Evolutionary conservation across 2,113 vertebrate genomes (phyloP).

Genomic region (Antechinus stuartii): DNA sequence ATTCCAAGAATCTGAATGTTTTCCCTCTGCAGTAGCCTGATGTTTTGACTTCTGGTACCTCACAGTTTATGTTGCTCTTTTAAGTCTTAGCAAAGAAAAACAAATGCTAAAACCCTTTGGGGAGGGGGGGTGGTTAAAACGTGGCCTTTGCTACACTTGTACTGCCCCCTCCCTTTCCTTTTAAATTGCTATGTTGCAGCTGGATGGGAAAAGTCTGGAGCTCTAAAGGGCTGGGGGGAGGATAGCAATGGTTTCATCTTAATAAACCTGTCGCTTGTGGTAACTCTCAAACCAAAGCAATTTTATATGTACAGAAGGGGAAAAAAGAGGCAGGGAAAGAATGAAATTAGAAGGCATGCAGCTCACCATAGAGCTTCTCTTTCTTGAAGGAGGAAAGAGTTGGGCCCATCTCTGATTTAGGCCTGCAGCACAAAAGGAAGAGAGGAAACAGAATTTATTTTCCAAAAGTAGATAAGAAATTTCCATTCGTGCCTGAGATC

Average conservation of each 20-base stretch:
- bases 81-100: constrained; percentile 36
- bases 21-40: neutral
- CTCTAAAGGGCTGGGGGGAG: constrained; percentile 10
- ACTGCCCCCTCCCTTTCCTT: neutral
- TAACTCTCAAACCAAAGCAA: constrained; percentile 75
- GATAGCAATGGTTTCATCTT: constrained; percentile 68
- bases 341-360: neutral
- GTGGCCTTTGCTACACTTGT: constrained; percentile 17
- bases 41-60: neutral
- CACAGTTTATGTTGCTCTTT: neutral
- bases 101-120: neutral
- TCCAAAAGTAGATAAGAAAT: constrained; percentile 14
- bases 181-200: constrained; percentile 18
- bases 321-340: constrained; percentile 21
- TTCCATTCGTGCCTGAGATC: neutral
- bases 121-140: neutral
- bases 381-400: constrained; percentile 13
- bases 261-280: constrained; percentile 80
- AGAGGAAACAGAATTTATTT: constrained; percentile 44
- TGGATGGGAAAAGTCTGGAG: constrained; percentile 45
- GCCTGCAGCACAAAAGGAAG: constrained; percentile 7
- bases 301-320: constrained; percentile 65
- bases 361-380: neutral
- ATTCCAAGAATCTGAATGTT: neutral
- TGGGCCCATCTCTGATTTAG: constrained; percentile 40